These are phyloP conservation scores for Onychomys arenicola DNA, from an alignment of 2,797 vertebrate species.

Conservation along the genomic window DNA sequence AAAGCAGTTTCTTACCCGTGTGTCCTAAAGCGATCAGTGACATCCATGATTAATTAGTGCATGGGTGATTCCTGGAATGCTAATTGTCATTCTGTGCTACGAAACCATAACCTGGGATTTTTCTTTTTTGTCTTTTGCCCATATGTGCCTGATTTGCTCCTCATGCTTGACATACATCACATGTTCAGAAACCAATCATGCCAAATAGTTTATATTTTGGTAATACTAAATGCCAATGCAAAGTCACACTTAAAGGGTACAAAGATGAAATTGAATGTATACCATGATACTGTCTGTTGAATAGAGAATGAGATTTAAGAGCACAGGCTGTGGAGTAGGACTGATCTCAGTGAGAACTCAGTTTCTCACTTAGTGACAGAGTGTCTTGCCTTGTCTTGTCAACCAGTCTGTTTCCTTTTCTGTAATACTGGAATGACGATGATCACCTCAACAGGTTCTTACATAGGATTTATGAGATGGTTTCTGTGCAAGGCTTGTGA, in stretches of 20 bases:
- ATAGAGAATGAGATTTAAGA: not conserved
- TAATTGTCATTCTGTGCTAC: slow-evolving; percentile 68
- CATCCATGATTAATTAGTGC: slow-evolving; percentile 75
- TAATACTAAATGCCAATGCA: not conserved
- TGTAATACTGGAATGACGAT: not conserved
- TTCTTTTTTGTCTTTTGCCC: not conserved
- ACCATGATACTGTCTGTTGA: not conserved
- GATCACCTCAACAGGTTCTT: not conserved
- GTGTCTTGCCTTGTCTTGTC: not conserved
- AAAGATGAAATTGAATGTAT: not conserved
- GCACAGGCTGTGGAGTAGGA: too few species aligned
- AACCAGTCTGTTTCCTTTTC: not conserved
- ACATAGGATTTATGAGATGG: not conserved
- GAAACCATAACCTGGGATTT: slow-evolving; percentile 59
- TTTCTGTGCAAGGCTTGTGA: not conserved
- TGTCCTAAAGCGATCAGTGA: slow-evolving; percentile 76
- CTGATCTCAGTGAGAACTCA: not conserved
- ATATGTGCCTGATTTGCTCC: slow-evolving; percentile 14
- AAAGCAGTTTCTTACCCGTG: slow-evolving; percentile 71
- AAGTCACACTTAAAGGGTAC: not conserved
- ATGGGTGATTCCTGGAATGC: slow-evolving; percentile 59
- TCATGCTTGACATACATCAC: slow-evolving; percentile 31
- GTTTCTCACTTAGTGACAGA: not conserved
- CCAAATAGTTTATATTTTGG: slow-evolving; percentile 42
- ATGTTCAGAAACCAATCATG: not conserved